Conservation (phyloP, 2,797 vertebrate species). For the Eurystomus glaucurus region DNA sequence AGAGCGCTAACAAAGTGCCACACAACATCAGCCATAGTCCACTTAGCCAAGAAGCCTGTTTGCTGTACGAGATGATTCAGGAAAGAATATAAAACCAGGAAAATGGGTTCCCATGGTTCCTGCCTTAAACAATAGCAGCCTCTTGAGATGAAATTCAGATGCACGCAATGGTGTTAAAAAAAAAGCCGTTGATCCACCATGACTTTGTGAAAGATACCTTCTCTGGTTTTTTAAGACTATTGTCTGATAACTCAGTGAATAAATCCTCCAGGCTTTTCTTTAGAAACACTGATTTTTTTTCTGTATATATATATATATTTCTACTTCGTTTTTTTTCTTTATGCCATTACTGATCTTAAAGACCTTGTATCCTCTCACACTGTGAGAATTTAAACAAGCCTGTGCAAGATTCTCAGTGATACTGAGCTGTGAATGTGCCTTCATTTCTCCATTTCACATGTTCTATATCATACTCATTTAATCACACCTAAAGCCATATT, state of each 20-base stretch:
- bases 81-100: background rate
- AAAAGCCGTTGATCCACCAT: background rate
- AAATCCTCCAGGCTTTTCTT: constrained; percentile 3
- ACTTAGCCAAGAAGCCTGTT: background rate
- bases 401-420: background rate
- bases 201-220: background rate
- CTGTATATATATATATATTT: background rate
- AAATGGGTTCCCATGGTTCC: background rate
- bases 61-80: background rate
- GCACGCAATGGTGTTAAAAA: background rate
- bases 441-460: background rate
- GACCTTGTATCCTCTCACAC: background rate
- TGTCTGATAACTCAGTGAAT: background rate
- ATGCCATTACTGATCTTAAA: background rate
- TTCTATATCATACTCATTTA: background rate
- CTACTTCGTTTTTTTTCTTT: background rate
- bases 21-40: accelerated
- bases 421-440: background rate
- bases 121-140: background rate
- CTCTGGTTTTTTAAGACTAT: background rate
- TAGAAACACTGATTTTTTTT: background rate
- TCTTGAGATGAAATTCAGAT: background rate
- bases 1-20: accelerated
- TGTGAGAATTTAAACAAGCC: background rate
- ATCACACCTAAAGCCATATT: background rate